These are phyloP conservation scores for Danaus plexippus DNA, from an alignment of 1,140 invertebrate genomes.

Conservation along the genomic window DNA sequence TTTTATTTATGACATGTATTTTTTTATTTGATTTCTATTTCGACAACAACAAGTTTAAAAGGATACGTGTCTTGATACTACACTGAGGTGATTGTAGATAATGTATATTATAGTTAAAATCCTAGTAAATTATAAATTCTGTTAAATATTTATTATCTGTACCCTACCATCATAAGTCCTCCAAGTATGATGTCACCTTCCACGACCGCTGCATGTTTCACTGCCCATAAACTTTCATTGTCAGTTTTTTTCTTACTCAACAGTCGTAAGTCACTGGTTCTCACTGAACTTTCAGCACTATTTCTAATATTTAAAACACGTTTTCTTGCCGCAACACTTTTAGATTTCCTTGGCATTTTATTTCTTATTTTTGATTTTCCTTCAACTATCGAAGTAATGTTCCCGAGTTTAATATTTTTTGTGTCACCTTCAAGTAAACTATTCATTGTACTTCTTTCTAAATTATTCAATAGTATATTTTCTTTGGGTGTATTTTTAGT, in stretches of 20 bases:
- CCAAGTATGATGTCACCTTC: conserved; percentile 90
- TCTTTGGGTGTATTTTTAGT: neutral
- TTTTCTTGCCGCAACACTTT: conserved; percentile 14
- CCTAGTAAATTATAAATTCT: no score
- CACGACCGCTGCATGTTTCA: conserved; percentile 86
- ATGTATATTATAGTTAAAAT: no score
- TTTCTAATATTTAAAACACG: neutral
- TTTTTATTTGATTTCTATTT: no score
- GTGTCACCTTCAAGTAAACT: neutral
- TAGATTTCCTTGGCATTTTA: conserved; percentile 22
- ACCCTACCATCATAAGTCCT: conserved; percentile 89
- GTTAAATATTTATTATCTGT: no score
- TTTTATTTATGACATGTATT: no score
- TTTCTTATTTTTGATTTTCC: conserved; percentile 15
- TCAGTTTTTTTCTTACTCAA: conserved; percentile 35
- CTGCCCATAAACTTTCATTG: conserved; percentile 78
- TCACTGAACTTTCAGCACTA: neutral
- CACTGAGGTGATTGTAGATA: no score
- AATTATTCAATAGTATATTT: conserved; percentile 1
- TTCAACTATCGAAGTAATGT: neutral
- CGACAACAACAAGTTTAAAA: no score
- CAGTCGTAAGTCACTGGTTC: conserved; percentile 12
- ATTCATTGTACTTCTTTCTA: neutral
- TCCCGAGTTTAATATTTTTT: conserved; percentile 3
- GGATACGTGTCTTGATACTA: no score